Evolutionary conservation across 2,797 vertebrate species (phyloP).

Genomic region (Onychomys leucogaster): DNA sequence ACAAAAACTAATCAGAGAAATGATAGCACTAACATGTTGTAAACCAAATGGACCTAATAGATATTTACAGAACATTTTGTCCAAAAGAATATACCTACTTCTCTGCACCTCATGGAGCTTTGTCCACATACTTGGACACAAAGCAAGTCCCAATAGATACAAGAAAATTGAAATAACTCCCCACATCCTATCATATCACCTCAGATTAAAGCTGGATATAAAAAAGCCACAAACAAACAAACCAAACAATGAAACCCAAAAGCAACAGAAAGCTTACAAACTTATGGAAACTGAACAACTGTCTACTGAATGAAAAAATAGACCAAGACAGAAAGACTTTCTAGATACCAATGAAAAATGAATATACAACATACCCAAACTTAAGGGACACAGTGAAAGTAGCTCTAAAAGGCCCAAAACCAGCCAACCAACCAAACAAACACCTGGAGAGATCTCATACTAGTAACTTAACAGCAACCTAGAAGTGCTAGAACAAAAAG

Average conservation of each 20-base stretch:
- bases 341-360: background rate
- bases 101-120: background rate
- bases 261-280: background rate
- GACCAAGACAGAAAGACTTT: background rate
- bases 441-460: background rate
- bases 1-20: background rate
- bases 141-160: background rate
- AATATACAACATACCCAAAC: background rate
- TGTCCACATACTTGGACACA: background rate
- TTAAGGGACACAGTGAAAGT: background rate
- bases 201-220: background rate
- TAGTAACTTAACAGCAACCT: background rate
- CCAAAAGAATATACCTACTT: background rate
- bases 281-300: background rate
- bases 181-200: background rate
- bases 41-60: background rate
- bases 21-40: background rate
- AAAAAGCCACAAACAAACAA: background rate
- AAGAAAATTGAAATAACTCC: background rate
- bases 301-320: background rate
- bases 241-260: no score
- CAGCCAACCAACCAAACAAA: background rate
- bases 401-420: background rate
- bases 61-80: background rate
- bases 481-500: background rate